Evolutionary conservation across 2,888 invertebrate genomes (phyloP), one percentile per base, ranked within the genome.

Genomic region (Sepiola atlantica): DNA sequence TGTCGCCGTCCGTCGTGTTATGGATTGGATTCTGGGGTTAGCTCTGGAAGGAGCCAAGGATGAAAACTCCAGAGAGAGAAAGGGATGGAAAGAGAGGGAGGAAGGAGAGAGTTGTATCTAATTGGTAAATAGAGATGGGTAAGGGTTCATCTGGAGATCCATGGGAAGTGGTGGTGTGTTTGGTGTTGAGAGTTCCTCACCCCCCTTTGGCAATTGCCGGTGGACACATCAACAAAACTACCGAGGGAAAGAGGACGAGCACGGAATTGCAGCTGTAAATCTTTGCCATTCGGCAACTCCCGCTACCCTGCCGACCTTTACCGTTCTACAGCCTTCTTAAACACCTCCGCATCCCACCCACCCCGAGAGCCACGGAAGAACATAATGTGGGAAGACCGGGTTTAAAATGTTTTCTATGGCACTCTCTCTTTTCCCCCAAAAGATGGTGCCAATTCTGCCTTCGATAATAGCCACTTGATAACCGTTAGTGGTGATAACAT

Each of bases 381-480:
- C n/a, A 77, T 77, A 77, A 77, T n/a, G n/a, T 77, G 77, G 14
- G n/a, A n/a, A 77, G 77, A n/a, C 77, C 77, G n/a, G 77, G 92
- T 92, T 45, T 55, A 92, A 92, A 77, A 55, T 92, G 92, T 55
- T 92, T 92, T 45, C 35, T 92, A 16, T n/a, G 54, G 92, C 55
- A n/a, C 92, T 55, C 55, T 92, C 92, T 92, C 55, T 54, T 55
- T 35, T 92, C 92, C 54, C 55, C 6, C 32, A 54, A 92, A 55
- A 92, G 92, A 92, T 54, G 92, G 92, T 92, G 92, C 92, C 92
- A 92, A 92, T 92, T 92, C 77, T 54, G 35, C 28, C n/a, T 55
- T 55, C 45, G 92, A 92, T 92, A 92, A 92, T 92, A 55, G 92
- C 92, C 55, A 92, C 92, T 92, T 92, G 92, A 92, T 92, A 45